Evolutionary conservation across 2,888 invertebrate genomes (phyloP).

Genomic region (Leptinotarsa haldemani): DNA sequence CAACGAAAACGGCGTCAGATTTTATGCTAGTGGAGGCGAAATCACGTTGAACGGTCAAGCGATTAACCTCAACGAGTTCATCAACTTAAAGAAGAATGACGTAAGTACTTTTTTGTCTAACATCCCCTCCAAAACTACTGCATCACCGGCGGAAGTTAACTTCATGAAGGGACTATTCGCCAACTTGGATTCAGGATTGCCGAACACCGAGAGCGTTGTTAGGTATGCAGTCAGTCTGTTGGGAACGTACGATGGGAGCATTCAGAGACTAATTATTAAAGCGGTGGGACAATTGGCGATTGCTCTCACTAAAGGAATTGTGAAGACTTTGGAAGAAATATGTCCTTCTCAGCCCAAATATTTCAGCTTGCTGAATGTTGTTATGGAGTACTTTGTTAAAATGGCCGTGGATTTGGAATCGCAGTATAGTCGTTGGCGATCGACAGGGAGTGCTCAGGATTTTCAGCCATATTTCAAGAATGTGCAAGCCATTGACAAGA

Average conservation of each 20-base stretch:
- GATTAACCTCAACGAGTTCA: constrained; percentile 56
- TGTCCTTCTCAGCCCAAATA: constrained; percentile 39
- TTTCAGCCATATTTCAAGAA: constrained; percentile 42
- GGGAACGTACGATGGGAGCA: constrained; percentile 16
- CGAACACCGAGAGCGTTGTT: constrained; percentile 27
- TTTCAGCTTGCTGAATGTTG: constrained; percentile 28
- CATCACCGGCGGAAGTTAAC: constrained; percentile 24
- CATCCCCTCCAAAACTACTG: constrained; percentile 34
- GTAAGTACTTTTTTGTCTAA: constrained; percentile 48
- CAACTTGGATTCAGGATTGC: constrained; percentile 30
- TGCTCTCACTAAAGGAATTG: constrained; percentile 17
- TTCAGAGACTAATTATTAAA: constrained; percentile 30
- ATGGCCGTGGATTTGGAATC: constrained; percentile 42
- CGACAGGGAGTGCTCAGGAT: constrained; percentile 40
- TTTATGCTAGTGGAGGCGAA: constrained; percentile 53
- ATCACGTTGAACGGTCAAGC: constrained; percentile 56
- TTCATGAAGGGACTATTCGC: constrained; percentile 22
- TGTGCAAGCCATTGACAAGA: constrained; percentile 33
- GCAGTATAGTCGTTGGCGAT: constrained; percentile 43
- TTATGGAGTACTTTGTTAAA: constrained; percentile 38
- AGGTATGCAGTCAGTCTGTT: constrained; percentile 25
- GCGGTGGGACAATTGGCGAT: constrained; percentile 30
- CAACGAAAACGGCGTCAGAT: constrained; percentile 66
- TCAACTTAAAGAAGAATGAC: constrained; percentile 49
- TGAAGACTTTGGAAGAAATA: constrained; percentile 37